Evolutionary conservation across 2,797 vertebrate genomes (phyloP).

Genomic region (Carapus acus): DNA sequence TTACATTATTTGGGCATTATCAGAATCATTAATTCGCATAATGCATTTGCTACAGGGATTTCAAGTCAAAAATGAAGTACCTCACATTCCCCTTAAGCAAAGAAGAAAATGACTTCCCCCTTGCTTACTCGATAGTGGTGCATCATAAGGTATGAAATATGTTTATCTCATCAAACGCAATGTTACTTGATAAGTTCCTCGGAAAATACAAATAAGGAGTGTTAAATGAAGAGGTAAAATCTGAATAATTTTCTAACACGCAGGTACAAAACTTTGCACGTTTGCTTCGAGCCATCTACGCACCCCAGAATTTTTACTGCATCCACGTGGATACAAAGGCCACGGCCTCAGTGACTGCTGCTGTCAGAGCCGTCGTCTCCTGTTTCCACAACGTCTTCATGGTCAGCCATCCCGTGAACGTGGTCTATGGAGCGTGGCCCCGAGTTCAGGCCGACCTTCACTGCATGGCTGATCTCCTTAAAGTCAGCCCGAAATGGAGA

Average conservation of each 20-base stretch:
- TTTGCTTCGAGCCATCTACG: constrained; percentile 82
- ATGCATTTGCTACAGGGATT: constrained; percentile 49
- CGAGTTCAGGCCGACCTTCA: constrained; percentile 89
- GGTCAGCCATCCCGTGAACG: constrained; percentile 71
- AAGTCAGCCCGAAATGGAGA: constrained; percentile 72
- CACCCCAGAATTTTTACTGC: constrained; percentile 88
- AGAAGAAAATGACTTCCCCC: constrained; percentile 82
- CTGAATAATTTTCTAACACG: neutral
- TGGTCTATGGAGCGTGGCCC: constrained; percentile 82
- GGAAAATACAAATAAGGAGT: neutral
- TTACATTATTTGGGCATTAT: too few relatives aligned
- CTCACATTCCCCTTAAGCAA: constrained; percentile 74
- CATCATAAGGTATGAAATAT: constrained; percentile 74
- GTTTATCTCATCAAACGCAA: too few relatives aligned
- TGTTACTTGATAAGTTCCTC: too few relatives aligned
- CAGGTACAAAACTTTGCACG: constrained; percentile 83
- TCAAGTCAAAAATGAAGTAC: constrained; percentile 76
- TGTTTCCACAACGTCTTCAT: constrained; percentile 87
- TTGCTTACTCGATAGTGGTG: constrained; percentile 86
- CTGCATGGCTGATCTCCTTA: constrained; percentile 85
- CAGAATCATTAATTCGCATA: too few relatives aligned
- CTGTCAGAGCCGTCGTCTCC: constrained; percentile 72
- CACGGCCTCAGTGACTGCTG: constrained; percentile 61
- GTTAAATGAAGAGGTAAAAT: too few relatives aligned
- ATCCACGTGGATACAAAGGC: constrained; percentile 85